Base-by-base conservation (phyloP, 2,797 vertebrate genomes). In the Acanthurus leucopareius region DNA sequence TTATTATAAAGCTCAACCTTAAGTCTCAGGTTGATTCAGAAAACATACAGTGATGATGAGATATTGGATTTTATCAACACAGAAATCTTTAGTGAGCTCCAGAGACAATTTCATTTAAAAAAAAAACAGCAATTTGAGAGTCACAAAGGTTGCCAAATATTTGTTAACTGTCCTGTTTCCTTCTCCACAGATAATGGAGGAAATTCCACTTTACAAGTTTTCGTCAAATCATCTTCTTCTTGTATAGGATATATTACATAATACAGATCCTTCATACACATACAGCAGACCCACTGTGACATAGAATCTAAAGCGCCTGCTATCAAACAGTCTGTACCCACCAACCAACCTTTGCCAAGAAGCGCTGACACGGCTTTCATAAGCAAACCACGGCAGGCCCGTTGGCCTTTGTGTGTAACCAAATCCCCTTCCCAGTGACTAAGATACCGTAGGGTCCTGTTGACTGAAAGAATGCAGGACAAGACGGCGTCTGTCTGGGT, bases 401-500 rank as follows among this genome's bases (percentile, higher is more conserved):
- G 66, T 86, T 93, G 90, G 75, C 83, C 73, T 83, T 85, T 87
- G 85, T 86, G 73, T 78, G 92, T 88, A 95, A 95, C 95, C 65
- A 66, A 93, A 95, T 89, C 90, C 73, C 53, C 51, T 22, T 80
- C 82, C 80, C 79, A 62, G 77, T 77, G 81, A 86, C 79, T 80
- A 69, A 90, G 84, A 90, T 92, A 91, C 92, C 73, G 59, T 73
- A 86, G 90, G 90, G 91, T 93, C 91, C 84, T 89, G 87, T 93
- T 93, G 84, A 73, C 78, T 65, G 85, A 85, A 93, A 91, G 93
- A 95, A 95, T 94, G 90, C 91, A 87, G 92, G 92, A 95, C 93
- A 93, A 92, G 90, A 93, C 90, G 91, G 82, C 93, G 91, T 95
- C 95, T 91, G 95, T 95, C 94, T 95, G 87, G 74, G 89, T 87